Evolutionary conservation across 23 tunicate genomes (phyloP), one percentile per base, ranked within the genome.

Genomic region (Phallusia fumigata): DNA sequence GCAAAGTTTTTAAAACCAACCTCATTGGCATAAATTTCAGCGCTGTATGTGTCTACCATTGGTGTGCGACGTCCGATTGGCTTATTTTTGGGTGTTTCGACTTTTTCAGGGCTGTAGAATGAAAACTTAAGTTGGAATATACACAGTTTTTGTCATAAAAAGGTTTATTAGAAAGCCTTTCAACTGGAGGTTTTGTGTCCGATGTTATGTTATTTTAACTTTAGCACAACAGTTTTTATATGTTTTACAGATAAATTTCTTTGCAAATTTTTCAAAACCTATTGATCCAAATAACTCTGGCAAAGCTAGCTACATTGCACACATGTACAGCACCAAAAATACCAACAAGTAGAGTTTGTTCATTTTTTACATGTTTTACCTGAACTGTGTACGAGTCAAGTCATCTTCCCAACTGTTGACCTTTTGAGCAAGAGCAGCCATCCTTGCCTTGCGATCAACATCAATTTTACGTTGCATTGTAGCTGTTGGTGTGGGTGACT

Each of bases 361-460:
- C n/a, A n/a, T n/a, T n/a, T n/a, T n/a, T n/a, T n/a, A n/a, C n/a
- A n/a, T 30, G 13, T 74, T 13, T 22, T 24, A 58, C 69, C 69
- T 58, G 69, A 58, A 58, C 16, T 58, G 69, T 22, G 69, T 13
- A 21, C 16, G 34, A 31, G 77, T 3, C 40, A 74, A 74, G 30
- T 87, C 90, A 33, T 87, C 90, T 0, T 87, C 90, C 76, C 81
- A 81, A 18, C 76, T 78, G 21, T 53, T 74, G 33, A 87, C 85
- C 30, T 84, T 51, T 30, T 85, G 80, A 5, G 90, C 90, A 21
- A 87, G 80, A n/a, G 90, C 90, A 33, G 84, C 89, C 34, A 87
- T 79, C 52, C 85, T 50, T 30, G 78, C 77, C 45, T 81, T 87
- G 21, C 90, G 73, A 13, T 79, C 90, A n/a, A 36, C 36, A 32